Percentiles rank a stretch among this genome's conserved stretches.
Conservation (phyloP, 2,797 vertebrate genomes). For the Falco biarmicus region DNA sequence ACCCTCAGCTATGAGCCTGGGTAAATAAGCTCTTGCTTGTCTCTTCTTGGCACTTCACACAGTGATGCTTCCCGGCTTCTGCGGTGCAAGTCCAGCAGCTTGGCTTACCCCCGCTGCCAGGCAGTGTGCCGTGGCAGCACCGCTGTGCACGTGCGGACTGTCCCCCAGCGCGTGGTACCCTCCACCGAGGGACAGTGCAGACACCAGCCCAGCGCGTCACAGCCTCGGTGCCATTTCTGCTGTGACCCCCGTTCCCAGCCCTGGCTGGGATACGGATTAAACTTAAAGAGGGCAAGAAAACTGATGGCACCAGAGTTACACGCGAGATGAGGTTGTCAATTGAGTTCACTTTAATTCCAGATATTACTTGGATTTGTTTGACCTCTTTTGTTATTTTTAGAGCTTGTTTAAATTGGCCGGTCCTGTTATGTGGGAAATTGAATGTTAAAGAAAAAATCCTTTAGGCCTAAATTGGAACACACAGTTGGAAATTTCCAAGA, state of each 20-base stretch:
- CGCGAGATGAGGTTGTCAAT: not conserved
- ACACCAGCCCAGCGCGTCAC: accelerated
- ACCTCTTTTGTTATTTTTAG: conserved; percentile 42
- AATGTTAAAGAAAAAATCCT: not conserved
- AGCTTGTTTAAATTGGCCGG: conserved; percentile 28
- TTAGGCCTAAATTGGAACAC: not conserved
- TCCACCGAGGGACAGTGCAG: accelerated
- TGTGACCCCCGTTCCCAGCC: not conserved
- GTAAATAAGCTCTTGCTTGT: not conserved
- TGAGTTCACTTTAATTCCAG: not conserved
- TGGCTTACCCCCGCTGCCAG: not conserved
- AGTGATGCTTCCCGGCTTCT: accelerated
- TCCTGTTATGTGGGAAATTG: conserved; percentile 10
- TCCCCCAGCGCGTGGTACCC: not conserved
- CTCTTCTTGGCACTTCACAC: not conserved
- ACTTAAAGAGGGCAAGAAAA: not conserved
- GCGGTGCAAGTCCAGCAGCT: not conserved
- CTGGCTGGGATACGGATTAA: not conserved
- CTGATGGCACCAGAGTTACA: not conserved
- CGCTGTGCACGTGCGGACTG: not conserved
- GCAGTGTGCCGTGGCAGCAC: accelerated
- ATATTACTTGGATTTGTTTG: not conserved
- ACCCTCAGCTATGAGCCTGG: accelerated
- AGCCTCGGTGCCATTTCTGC: not conserved
- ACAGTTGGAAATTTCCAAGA: conserved; percentile 49